Percentiles rank a stretch among this genome's conserved stretches.
These are phyloP conservation scores for Dendropsophus ebraccatus DNA, from an alignment of 2,113 vertebrate species.

Conservation along the genomic window DNA sequence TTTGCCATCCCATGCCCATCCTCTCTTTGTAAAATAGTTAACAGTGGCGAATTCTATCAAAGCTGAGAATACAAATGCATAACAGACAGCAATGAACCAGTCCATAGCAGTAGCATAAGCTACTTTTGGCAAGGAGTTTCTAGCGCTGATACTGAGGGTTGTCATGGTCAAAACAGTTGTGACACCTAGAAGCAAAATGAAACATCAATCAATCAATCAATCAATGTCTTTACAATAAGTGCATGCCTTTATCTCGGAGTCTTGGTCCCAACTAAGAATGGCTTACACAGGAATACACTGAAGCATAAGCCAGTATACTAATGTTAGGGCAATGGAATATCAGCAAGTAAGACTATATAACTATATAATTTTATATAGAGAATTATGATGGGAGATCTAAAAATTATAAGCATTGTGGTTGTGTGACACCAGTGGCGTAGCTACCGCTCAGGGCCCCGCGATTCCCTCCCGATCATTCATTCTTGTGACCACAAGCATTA, in stretches of 20 bases:
- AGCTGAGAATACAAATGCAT: constrained; percentile 97
- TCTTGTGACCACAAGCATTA: too few species aligned
- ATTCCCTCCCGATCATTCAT: too few species aligned
- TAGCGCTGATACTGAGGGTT: constrained; percentile 92
- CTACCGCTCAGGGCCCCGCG: too few species aligned
- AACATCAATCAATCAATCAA: too few species aligned
- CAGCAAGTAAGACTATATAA: too few species aligned
- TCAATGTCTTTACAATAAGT: neutral
- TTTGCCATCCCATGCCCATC: constrained; percentile 99
- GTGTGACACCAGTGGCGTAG: too few species aligned
- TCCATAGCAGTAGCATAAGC: constrained; percentile 99
- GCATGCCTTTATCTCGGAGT: neutral
- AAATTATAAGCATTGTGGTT: too few species aligned
- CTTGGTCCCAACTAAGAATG: neutral
- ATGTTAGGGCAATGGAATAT: too few species aligned
- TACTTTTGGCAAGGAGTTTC: constrained; percentile 69
- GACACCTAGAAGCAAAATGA: constrained; percentile 79
- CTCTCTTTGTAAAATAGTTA: constrained; percentile 98
- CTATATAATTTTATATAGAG: too few species aligned
- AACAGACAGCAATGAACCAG: constrained; percentile 99
- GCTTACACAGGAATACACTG: too few species aligned
- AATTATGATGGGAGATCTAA: too few species aligned
- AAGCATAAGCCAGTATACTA: too few species aligned
- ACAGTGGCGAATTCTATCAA: constrained; percentile 97
- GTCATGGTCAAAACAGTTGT: constrained; percentile 98